Evolutionary conservation across 92 coral and sea anemone genomes (phyloP).

Genomic region (Palythoa heliodiscus): DNA sequence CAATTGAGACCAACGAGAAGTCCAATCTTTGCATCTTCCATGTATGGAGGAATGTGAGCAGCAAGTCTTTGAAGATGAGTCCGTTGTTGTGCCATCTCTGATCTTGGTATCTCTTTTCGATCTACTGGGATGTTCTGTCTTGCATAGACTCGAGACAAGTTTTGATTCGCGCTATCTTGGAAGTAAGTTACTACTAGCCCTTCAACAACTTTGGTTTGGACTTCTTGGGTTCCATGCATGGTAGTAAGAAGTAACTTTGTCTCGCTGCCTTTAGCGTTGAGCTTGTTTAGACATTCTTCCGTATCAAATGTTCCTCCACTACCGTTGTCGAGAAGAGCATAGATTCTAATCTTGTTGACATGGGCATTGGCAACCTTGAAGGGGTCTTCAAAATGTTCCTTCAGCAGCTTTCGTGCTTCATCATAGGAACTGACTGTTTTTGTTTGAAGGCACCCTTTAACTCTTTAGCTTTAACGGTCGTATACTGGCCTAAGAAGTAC

Average conservation of each 20-base stretch:
- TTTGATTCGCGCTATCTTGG: background rate
- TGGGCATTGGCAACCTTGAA: constrained; percentile 71
- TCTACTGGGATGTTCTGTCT: constrained; percentile 66
- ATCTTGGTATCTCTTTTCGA: constrained; percentile 55
- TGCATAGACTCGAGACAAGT: constrained; percentile 39
- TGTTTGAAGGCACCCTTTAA: constrained; percentile 63
- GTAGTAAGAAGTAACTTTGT: constrained; percentile 58
- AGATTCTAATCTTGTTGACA: constrained; percentile 52
- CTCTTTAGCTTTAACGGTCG: constrained; percentile 64
- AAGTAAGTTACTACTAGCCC: constrained; percentile 45
- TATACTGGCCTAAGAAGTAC: constrained; percentile 71
- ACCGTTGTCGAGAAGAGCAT: constrained; percentile 70
- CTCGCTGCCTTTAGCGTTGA: constrained; percentile 54
- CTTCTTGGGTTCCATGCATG: constrained; percentile 62
- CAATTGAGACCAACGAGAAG: constrained; percentile 58
- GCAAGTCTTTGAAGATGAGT: constrained; percentile 51
- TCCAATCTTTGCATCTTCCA: constrained; percentile 61
- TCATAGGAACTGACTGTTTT: constrained; percentile 52
- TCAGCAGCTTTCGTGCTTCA: constrained; percentile 60
- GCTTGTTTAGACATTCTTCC: constrained; percentile 45
- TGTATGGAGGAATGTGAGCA: constrained; percentile 55
- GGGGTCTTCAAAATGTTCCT: constrained; percentile 69
- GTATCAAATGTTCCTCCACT: constrained; percentile 74
- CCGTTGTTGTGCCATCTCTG: constrained; percentile 42
- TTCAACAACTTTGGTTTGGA: constrained; percentile 45